Conservation (phyloP, 2,888 invertebrate genomes). For the Parascotia fuliginaria region DNA sequence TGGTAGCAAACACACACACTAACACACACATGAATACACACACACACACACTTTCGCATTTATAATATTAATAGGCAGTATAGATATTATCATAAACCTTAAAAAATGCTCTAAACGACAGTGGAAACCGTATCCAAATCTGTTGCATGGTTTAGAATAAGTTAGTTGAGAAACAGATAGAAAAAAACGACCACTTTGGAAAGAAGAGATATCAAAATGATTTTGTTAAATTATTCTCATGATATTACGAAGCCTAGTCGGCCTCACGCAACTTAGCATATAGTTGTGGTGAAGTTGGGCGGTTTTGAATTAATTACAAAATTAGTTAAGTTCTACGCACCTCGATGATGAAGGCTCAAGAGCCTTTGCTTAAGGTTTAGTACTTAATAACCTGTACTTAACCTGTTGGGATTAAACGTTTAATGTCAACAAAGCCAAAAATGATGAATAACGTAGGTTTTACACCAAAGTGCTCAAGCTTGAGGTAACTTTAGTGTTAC, state of each 20-base stretch:
- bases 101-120: too few relatives aligned
- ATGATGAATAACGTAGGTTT: constrained; percentile 33
- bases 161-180: too few relatives aligned
- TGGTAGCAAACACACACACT: too few relatives aligned
- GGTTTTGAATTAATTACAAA: constrained; percentile 51
- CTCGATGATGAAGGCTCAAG: constrained; percentile 42
- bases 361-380: constrained; percentile 55
- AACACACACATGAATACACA: too few relatives aligned
- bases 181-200: too few relatives aligned
- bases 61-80: constrained; percentile 19
- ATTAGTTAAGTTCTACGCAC: constrained; percentile 53
- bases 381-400: constrained; percentile 57
- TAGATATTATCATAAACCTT: too few relatives aligned
- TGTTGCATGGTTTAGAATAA: too few relatives aligned
- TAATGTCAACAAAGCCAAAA: constrained; percentile 36
- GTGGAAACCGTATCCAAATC: too few relatives aligned
- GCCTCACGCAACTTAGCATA: constrained; percentile 27
- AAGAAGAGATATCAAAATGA: too few relatives aligned
- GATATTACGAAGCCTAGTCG: constrained; percentile 9
- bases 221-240: constrained; percentile 27
- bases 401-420: constrained; percentile 46
- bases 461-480: constrained; percentile 10
- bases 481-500: constrained; percentile 10
- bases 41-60: constrained; percentile 7
- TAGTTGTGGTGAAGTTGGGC: constrained; percentile 42